Base-by-base conservation (phyloP, 2,797 vertebrate genomes). In the Coreius guichenoti region DNA sequence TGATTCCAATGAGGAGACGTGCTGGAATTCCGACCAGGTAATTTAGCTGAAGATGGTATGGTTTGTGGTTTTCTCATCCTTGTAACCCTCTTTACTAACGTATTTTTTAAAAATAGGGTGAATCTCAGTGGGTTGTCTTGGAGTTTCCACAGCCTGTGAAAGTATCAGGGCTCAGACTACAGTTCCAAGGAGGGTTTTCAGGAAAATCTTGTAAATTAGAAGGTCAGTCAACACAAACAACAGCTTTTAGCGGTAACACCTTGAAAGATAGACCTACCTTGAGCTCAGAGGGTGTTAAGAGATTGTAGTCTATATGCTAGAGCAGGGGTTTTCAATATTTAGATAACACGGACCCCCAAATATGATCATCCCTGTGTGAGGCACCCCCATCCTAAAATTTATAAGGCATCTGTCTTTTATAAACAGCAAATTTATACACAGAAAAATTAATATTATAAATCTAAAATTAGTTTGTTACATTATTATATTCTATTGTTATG, bases 21-120 rank as follows among this genome's bases (percentile, higher is more conserved):
- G 97, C 87, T 99, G 98, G 98, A 98, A 96, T 90, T 99, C 98
- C 0, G 98, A 99, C 90, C 97, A 99, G 97, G 98, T 94, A 92
- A 45, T 43, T 17, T 19, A 9, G 36, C 19, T 4, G 21, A 47
- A 47, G 70, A 5, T 5, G 6, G 26, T 23, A 11, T 5, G 29
- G 17, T 1, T 16, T 65, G n/a, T 16, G 19, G 1, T 29, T 56
- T 61, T 47, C 39, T 33, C 21, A 5, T 26, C 21, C 45, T 81
- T 43, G 33, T 58, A 9, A n/a, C 12, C 45, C 19, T 23, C 23
- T 81, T 54, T 36, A 36, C 36, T 43, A 29, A 39, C 45, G 39
- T 5, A 19, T 19, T 68, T 39, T 23, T 3, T 31, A 43, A 29
- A 9, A 31, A 12, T 89, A 99, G 98, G 98, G 98, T 43, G 91